Evolutionary conservation across 2,113 vertebrate species (phyloP).

Genomic region (Tachycineta bicolor): DNA sequence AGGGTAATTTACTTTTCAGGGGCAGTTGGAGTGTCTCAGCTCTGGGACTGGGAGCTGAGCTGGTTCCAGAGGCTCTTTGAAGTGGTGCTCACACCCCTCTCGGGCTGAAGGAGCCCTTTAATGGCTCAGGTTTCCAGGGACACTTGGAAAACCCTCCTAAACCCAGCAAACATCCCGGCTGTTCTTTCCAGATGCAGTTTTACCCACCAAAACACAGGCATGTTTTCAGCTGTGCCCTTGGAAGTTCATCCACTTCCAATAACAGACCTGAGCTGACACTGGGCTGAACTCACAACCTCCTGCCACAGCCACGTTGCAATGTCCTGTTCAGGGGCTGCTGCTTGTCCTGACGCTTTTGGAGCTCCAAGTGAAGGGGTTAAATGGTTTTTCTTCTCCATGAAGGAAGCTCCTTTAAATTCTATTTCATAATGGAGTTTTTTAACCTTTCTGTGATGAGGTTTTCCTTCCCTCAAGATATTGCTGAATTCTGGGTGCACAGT

Average conservation of each 20-base stretch:
- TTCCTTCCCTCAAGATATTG: neutral
- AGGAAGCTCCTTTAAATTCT: neutral
- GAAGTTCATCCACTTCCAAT: neutral
- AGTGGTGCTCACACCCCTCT: neutral
- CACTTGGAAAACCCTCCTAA: neutral
- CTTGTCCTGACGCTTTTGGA: neutral
- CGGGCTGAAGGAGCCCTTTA: neutral
- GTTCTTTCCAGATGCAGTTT: neutral
- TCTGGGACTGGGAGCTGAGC: neutral
- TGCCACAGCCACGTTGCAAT: fast-evolving
- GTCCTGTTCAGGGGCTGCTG: neutral
- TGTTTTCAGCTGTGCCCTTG: neutral
- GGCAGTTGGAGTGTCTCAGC: neutral
- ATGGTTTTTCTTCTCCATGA: neutral
- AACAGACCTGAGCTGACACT: neutral
- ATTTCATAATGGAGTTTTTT: neutral
- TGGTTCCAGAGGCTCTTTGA: neutral
- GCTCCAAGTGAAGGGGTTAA: neutral
- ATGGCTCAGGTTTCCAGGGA: neutral
- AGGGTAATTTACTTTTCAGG: neutral
- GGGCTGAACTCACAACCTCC: neutral
- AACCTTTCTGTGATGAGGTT: neutral
- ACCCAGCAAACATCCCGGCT: neutral
- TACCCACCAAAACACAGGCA: neutral
- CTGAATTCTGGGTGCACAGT: neutral